These are phyloP conservation scores for Saxicola maurus DNA, from an alignment of 2,797 vertebrate species.

Conservation along the genomic window DNA sequence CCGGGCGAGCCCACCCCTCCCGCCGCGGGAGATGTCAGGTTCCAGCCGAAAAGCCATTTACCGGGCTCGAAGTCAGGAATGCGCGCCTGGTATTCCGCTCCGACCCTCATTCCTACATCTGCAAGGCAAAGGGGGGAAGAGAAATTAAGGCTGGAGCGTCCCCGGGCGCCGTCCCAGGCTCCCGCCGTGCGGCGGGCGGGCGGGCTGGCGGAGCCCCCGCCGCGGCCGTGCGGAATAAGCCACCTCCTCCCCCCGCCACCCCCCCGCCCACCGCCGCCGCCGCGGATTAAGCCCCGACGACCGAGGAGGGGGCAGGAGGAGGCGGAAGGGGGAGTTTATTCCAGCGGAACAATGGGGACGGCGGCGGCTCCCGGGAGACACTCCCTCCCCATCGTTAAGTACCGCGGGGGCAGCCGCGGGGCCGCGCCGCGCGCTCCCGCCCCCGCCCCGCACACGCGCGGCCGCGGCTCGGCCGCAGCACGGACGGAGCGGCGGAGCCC, in stretches of 20 bases:
- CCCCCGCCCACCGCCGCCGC: not conserved
- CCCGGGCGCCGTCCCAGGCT: not conserved
- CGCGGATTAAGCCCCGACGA: not conserved
- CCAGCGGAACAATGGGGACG: constrained; percentile 39
- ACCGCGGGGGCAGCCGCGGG: constrained; percentile 2
- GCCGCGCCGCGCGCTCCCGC: not conserved
- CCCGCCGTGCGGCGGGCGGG: constrained; percentile 22
- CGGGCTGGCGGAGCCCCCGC: constrained; percentile 16
- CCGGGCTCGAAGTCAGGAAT: constrained; percentile 94
- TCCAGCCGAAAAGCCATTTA: constrained; percentile 66
- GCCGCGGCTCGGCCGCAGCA: not conserved
- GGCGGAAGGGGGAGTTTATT: not conserved
- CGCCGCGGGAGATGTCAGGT: constrained; percentile 29
- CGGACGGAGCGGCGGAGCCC: not conserved
- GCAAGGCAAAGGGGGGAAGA: constrained; percentile 55
- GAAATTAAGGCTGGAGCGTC: constrained; percentile 3
- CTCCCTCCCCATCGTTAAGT: constrained; percentile 2
- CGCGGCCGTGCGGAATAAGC: constrained; percentile 13
- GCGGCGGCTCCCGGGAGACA: constrained; percentile 6
- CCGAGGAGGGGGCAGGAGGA: not conserved
- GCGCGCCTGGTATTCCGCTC: constrained; percentile 90
- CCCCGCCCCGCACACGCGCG: not conserved
- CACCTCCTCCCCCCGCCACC: not conserved
- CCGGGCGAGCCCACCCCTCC: not conserved
- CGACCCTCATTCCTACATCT: constrained; percentile 98